Percentiles rank a stretch among this genome's conserved stretches.
These are phyloP conservation scores for Micromys minutus DNA, from an alignment of 2,113 vertebrate species.

Conservation along the genomic window DNA sequence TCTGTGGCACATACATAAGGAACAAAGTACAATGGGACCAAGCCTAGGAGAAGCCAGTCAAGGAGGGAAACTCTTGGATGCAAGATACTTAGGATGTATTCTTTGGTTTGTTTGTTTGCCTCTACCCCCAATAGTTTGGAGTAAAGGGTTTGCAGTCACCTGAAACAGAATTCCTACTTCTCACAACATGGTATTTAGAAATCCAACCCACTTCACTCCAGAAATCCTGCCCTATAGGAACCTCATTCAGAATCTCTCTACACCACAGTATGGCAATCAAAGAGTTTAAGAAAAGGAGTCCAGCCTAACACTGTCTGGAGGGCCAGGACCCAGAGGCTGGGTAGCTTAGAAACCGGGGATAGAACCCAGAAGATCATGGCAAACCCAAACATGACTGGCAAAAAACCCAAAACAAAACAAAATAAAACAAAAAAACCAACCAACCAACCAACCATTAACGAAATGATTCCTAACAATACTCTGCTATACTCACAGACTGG, in stretches of 20 bases:
- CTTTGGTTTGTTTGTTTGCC: neutral
- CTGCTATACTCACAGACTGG: neutral
- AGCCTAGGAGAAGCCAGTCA: neutral
- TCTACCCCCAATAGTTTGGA: neutral
- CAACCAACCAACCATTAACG: neutral
- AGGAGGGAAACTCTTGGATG: neutral
- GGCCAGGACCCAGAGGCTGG: neutral
- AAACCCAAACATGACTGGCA: neutral
- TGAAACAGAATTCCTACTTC: neutral
- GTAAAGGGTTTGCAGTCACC: neutral
- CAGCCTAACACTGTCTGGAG: neutral
- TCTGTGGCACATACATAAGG: rapidly evolving
- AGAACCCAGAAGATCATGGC: too few relatives aligned
- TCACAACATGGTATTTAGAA: neutral
- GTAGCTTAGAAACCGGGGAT: neutral
- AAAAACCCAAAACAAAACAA: neutral
- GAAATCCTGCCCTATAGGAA: neutral
- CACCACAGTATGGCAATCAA: neutral
- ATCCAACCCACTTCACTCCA: neutral
- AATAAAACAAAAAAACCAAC: neutral
- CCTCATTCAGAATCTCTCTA: neutral
- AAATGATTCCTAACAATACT: neutral
- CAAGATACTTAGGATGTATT: neutral
- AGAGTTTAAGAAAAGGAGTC: neutral
- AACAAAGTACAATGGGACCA: neutral